A percentile compares a stretch with the other conserved stretches of the same genome.
phyloP scores from a whole-genome alignment of 2,888 invertebrate genomes.

The Heliconius charithonia region DNA sequence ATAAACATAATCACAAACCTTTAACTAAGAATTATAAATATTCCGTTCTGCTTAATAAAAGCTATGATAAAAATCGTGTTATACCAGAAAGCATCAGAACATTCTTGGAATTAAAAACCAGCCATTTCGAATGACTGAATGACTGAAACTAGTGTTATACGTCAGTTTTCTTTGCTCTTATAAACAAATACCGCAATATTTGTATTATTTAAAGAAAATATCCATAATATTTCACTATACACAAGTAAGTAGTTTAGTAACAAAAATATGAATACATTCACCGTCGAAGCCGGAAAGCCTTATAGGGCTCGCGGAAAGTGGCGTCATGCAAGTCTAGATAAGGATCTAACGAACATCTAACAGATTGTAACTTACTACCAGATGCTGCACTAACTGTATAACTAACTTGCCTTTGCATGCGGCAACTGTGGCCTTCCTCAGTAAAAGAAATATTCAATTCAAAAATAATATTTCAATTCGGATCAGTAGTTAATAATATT shows the following conservation, averaged over 20 bases:
- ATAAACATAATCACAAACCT: not conserved
- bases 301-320: conserved; percentile 48
- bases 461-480: no score
- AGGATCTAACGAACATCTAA: conserved; percentile 47
- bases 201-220: not conserved
- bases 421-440: not conserved
- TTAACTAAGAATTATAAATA: not conserved
- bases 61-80: not conserved
- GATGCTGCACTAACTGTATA: conserved; percentile 28
- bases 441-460: no score
- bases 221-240: not conserved
- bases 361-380: conserved; percentile 40
- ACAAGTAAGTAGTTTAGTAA: conserved; percentile 4
- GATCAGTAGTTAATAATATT: no score
- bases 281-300: conserved; percentile 50
- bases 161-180: not conserved
- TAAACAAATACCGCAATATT: no score
- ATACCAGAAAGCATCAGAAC: not conserved
- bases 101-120: not conserved
- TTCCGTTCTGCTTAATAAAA: not conserved
- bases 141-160: not conserved
- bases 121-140: not conserved
- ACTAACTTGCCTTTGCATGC: not conserved
- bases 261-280: conserved; percentile 34
- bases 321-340: conserved; percentile 50